phyloP scores from a whole-genome alignment of 2,113 vertebrate species.

The Dinomys branickii region DNA sequence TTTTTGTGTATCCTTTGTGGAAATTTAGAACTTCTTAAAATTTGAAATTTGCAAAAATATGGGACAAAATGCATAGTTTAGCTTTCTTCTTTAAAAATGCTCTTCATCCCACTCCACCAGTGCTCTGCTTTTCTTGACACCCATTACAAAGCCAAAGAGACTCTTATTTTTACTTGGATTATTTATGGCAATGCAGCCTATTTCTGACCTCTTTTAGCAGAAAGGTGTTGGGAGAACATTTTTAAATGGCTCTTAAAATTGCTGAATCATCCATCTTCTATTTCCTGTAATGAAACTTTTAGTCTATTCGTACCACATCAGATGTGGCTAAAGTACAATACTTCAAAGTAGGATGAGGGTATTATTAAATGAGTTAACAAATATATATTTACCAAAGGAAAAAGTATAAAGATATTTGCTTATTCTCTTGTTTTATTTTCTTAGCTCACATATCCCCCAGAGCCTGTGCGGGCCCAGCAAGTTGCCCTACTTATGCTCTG shows the following conservation, averaged over 20 bases:
- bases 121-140: neutral
- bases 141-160: conserved; percentile 38
- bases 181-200: conserved; percentile 33
- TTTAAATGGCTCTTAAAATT: neutral
- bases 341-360: neutral
- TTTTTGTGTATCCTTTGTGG: neutral
- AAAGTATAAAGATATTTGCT: neutral
- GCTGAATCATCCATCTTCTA: neutral
- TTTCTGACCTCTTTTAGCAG: conserved; percentile 14
- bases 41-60: conserved; percentile 23
- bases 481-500: neutral
- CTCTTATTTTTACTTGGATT: conserved; percentile 35
- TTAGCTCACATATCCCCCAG: neutral
- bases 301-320: neutral
- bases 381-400: neutral
- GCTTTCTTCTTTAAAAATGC: neutral
- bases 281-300: neutral
- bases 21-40: neutral
- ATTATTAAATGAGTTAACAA: neutral
- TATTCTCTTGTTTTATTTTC: conserved; percentile 4
- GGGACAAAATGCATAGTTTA: neutral
- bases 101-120: accelerated
- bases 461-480: neutral
- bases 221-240: neutral
- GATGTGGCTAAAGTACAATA: neutral